A percentile compares a stretch with the other conserved stretches of the same genome.
Evolutionary conservation across 53 echinoderm and acorn worm genomes (phyloP).

Genomic region (Crossaster papposus): DNA sequence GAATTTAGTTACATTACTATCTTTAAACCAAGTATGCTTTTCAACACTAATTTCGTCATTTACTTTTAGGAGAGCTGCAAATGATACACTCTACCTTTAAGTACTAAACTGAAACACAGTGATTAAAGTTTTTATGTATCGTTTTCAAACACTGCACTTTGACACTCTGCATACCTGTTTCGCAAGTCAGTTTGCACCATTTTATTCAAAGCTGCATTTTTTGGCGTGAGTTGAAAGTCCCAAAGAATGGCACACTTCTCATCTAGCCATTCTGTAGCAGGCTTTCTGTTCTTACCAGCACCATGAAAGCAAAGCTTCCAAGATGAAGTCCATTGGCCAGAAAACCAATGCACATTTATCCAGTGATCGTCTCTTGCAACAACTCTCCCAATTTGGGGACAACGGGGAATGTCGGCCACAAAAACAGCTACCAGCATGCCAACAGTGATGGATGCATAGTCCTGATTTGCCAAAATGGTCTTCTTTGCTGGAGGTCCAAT

Average conservation of each 20-base stretch:
- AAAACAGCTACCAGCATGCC: slow-evolving; percentile 26
- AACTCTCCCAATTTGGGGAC: slow-evolving; percentile 20
- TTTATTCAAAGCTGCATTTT: slow-evolving; percentile 4
- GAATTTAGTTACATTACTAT: too few species aligned
- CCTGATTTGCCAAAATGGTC: slow-evolving; percentile 5
- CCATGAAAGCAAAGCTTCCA: neutral
- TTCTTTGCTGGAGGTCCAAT: slow-evolving; percentile 1
- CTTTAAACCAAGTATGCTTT: too few species aligned
- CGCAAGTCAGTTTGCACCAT: neutral
- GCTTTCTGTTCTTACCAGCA: slow-evolving; percentile 2
- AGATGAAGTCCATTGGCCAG: slow-evolving; percentile 3
- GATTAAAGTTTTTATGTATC: neutral
- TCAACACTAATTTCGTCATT: too few species aligned
- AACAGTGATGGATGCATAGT: slow-evolving; percentile 1
- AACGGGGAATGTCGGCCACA: neutral
- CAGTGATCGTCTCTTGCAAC: neutral
- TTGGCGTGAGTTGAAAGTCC: slow-evolving; percentile 15
- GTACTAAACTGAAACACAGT: too few species aligned
- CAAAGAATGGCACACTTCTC: slow-evolving; percentile 15
- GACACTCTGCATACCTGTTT: slow-evolving; percentile 8
- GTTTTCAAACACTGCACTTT: neutral
- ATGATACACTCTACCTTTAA: too few species aligned
- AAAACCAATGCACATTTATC: slow-evolving; percentile 1
- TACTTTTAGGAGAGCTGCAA: too few species aligned
- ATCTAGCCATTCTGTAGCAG: slow-evolving; percentile 32